phyloP scores from a whole-genome alignment of 2,797 vertebrate genomes.

The Sus cebifrons region DNA sequence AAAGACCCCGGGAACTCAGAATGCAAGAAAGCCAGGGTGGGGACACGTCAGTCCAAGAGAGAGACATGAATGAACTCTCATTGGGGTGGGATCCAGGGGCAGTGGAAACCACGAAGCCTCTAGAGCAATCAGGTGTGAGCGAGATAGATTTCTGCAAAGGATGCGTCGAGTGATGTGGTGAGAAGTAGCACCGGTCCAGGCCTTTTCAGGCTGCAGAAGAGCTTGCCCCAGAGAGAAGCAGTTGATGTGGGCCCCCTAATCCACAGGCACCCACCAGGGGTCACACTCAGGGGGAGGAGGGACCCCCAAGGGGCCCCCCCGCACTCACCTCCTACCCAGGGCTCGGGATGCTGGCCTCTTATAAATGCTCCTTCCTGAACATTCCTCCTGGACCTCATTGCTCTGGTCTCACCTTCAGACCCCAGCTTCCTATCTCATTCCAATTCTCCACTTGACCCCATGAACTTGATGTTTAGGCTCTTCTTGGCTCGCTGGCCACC shows the following conservation, averaged over 20 bases:
- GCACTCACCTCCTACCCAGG: not conserved
- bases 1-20: no score
- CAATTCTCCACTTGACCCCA: not conserved
- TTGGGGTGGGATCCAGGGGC: not conserved
- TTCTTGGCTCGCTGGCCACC: not conserved
- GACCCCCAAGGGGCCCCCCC: not conserved
- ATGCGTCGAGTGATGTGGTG: no score
- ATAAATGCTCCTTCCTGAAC: not conserved
- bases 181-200: not conserved
- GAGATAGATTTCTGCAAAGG: not conserved
- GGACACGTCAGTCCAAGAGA: not conserved
- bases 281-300: not conserved
- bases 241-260: fast-evolving
- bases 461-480: not conserved
- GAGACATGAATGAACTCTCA: not conserved
- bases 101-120: not conserved
- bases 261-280: not conserved
- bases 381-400: not conserved
- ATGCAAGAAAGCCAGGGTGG: not conserved
- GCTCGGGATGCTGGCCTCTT: not conserved
- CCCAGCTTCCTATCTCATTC: not conserved
- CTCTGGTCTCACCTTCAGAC: not conserved
- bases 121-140: not conserved
- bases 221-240: not conserved
- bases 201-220: not conserved